These are phyloP conservation scores for Leiothrix lutea DNA, from an alignment of 2,113 vertebrate species.

Conservation along the genomic window DNA sequence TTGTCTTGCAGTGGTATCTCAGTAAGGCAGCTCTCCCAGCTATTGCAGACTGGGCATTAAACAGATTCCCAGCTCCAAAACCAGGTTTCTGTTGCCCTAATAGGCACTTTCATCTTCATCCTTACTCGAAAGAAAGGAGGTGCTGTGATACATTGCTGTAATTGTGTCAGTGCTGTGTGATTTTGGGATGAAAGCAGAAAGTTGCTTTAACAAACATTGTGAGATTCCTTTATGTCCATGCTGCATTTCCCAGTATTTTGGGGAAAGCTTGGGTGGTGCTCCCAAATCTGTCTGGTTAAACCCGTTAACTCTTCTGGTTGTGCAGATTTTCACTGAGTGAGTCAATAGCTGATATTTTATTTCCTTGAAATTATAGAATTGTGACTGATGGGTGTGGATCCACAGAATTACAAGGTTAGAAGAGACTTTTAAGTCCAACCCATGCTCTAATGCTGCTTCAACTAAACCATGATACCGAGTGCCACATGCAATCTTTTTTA, in stretches of 20 bases:
- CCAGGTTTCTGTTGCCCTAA: background rate
- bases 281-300: background rate
- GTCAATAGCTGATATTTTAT: background rate
- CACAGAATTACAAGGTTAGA: background rate
- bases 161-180: background rate
- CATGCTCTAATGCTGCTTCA: background rate
- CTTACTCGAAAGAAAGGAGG: background rate
- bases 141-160: background rate
- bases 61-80: background rate
- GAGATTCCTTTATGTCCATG: background rate
- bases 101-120: background rate
- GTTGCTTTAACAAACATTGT: background rate
- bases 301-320: background rate
- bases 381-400: background rate
- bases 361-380: background rate
- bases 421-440: background rate
- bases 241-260: background rate
- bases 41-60: background rate
- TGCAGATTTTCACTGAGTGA: background rate
- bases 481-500: no score
- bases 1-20: background rate
- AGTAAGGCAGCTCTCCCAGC: background rate
- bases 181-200: background rate
- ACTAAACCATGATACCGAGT: no score
- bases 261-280: background rate